Conservation (phyloP, 2,113 vertebrate species). For the Chamaea fasciata region DNA sequence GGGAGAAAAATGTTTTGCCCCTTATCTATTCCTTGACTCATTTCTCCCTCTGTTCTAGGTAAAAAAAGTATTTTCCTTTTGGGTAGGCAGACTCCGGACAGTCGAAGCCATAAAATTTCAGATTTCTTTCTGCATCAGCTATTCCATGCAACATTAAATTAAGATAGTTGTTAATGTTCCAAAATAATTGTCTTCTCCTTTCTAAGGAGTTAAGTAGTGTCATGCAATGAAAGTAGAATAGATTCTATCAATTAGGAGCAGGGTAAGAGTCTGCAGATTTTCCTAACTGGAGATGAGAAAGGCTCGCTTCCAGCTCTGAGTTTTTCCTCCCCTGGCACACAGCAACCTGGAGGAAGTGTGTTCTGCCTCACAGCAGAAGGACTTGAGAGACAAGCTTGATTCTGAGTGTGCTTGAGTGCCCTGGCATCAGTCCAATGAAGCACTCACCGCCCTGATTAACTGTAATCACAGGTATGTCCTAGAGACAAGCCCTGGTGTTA, state of each 20-base stretch:
- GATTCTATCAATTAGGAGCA: slow-evolving; percentile 62
- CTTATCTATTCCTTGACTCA: not conserved
- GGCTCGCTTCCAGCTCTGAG: not conserved
- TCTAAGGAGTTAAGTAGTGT: slow-evolving; percentile 59
- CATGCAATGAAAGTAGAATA: slow-evolving; percentile 51
- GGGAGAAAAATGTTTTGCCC: not conserved
- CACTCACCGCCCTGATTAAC: not conserved
- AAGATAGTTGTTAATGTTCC: slow-evolving; percentile 53
- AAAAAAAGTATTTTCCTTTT: not conserved
- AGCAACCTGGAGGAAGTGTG: not conserved
- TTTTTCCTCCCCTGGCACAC: not conserved
- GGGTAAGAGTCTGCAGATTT: slow-evolving; percentile 18
- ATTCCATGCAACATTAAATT: slow-evolving; percentile 56
- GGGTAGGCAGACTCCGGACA: not conserved
- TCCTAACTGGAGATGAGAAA: not conserved
- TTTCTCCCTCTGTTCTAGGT: not conserved
- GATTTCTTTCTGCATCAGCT: slow-evolving; percentile 7
- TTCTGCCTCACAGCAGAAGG: not conserved
- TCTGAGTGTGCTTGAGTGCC: not conserved
- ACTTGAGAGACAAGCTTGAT: not conserved
- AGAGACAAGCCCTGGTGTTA: not conserved
- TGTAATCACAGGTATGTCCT: not conserved
- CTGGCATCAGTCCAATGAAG: not conserved
- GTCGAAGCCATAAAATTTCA: not conserved
- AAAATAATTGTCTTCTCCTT: slow-evolving; percentile 58